Base-by-base conservation (phyloP, 2,113 vertebrate species). In the Psammodynastes pulverulentus region DNA sequence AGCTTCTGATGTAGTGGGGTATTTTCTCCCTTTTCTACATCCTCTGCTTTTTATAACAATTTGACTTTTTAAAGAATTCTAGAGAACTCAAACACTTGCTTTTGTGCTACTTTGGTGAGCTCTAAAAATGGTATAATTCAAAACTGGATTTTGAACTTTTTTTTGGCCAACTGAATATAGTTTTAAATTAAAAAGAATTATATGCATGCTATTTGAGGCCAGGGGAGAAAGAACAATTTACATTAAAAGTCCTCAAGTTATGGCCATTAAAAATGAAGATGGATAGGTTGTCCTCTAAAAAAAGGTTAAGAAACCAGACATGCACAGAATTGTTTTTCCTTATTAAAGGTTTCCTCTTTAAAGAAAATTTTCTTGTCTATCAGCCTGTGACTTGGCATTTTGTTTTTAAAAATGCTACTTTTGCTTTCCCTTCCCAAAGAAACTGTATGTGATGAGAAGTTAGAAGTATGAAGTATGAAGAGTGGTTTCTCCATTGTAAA, bases 371-470 rank as follows among this genome's bases (percentile, higher is more conserved):
- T 62, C 49, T 52, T 89, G 89, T 29, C 46, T 39, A 91, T 67
- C 52, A 93, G 29, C 8, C 51, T 91, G 10, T 89, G 86, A 93
- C n/a, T 52, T 34, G 43, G 5, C 43, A 86, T 84, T 84, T 23
- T 53, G 3, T 84, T 92, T 93, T 91, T 91, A 46, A 54, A 96
- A 91, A 94, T 0, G 0, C 58, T 89, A 92, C 23, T 90, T 51
- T 87, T 92, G 12, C 91, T 53, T 24, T 85, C 88, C 85, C 84
- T 88, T 90, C 52, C 79, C 72, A 93, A 92, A 46, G 6, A 90
- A 94, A 88, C 46, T 46, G 9, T 89, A 43, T 39, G 45, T 62
- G 87, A 51, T 48, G 93, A 45, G 13, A 85, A 93, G 91, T 0
- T 86, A 93, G 54, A 1, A 1, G 91, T 93, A 93, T 54, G 54